Evolutionary conservation across 2,888 invertebrate species (phyloP).

Genomic region (Lepidonotus clava): DNA sequence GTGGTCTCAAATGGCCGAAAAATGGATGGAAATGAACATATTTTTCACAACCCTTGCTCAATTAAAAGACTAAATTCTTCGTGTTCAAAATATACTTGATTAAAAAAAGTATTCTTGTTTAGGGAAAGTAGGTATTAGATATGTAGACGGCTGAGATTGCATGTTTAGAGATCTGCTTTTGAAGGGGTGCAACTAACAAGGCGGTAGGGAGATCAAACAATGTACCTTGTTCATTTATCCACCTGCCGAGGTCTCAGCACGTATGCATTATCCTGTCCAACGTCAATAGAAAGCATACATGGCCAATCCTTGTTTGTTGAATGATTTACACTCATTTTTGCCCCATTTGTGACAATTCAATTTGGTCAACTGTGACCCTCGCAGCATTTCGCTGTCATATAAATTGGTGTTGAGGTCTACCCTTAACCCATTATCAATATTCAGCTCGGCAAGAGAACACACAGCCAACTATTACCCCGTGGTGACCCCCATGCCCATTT

Average conservation of each 20-base stretch:
- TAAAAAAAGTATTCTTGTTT: no score
- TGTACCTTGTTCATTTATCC: background rate
- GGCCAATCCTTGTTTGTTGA: conserved; percentile 31
- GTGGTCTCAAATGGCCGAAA: no score
- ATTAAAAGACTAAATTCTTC: no score
- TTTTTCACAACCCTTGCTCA: no score
- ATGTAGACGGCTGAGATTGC: no score
- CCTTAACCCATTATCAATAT: background rate
- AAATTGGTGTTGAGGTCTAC: conserved; percentile 21
- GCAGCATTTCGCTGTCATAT: conserved; percentile 10
- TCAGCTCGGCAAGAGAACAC: no score
- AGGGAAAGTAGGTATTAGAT: no score
- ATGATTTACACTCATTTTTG: conserved; percentile 30
- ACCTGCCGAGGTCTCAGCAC: background rate
- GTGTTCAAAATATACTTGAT: no score
- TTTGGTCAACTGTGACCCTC: background rate
- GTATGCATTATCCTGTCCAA: conserved; percentile 15
- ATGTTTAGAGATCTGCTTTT: no score
- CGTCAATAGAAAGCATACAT: background rate
- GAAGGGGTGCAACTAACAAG: background rate
- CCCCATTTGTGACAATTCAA: conserved; percentile 43
- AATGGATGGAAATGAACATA: no score
- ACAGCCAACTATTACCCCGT: no score
- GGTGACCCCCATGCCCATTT: no score
- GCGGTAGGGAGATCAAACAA: background rate